A percentile compares a stretch with the other conserved stretches of the same genome.
phyloP scores from a whole-genome alignment of 1,140 invertebrate genomes.

The Drosophila baimaii region DNA sequence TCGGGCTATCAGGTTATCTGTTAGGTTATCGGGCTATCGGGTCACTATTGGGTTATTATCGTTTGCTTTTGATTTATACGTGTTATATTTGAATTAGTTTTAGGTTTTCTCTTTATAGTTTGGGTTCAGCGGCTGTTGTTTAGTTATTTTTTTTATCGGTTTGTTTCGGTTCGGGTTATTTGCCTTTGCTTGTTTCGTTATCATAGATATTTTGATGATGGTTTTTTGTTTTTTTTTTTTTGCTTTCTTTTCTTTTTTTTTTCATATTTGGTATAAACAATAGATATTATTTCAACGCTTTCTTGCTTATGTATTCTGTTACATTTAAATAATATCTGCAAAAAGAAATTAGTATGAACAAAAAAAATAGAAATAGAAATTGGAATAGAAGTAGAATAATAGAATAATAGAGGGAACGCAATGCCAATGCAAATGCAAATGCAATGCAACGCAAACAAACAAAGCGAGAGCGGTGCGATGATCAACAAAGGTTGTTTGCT shows the following conservation, averaged over 20 bases:
- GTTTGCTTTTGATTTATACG: constrained; percentile 12
- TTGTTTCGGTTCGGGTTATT: constrained; percentile 18
- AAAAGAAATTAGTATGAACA: constrained; percentile 79
- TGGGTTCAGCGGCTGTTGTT: constrained; percentile 30
- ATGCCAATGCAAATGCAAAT: too few relatives aligned
- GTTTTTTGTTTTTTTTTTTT: background rate
- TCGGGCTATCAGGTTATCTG: constrained; percentile 11
- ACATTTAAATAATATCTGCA: constrained; percentile 84
- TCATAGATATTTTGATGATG: constrained; percentile 27
- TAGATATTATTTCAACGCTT: constrained; percentile 53
- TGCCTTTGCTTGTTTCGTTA: constrained; percentile 30
- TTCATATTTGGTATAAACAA: constrained; percentile 33
- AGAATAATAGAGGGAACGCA: constrained; percentile 35
- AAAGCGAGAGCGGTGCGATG: constrained; percentile 28
- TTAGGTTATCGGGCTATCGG: constrained; percentile 12
- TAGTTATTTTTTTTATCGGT: constrained; percentile 10
- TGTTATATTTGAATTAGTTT: constrained; percentile 9
- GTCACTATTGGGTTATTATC: constrained; percentile 16
- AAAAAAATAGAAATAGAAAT: constrained; percentile 57
- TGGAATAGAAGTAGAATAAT: constrained; percentile 18
- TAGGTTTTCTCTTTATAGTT: constrained; percentile 19
- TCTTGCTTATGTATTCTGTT: constrained; percentile 62
- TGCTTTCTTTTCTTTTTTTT: constrained; percentile 1
- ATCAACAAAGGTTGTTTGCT: constrained; percentile 21
- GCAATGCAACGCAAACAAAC: constrained; percentile 35